Evolutionary conservation across 64 coral and sea anemone genomes (phyloP).

Genomic region (Montipora sp.): DNA sequence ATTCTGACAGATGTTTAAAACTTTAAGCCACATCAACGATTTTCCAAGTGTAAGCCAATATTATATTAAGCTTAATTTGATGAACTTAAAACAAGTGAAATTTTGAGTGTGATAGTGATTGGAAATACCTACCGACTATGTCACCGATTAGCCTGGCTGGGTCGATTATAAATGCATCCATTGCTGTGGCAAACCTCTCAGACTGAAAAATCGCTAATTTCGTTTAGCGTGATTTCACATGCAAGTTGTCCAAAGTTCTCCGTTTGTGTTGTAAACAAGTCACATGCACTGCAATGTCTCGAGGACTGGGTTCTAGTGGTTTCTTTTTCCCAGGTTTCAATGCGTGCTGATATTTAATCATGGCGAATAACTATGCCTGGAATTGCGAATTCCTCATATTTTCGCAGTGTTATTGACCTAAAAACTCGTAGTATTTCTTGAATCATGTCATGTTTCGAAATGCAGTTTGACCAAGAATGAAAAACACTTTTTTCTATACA

Average conservation of each 20-base stretch:
- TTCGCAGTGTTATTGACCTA: background rate
- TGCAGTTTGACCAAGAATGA: background rate
- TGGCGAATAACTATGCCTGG: background rate
- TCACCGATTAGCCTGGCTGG: conserved; percentile 41
- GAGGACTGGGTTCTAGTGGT: conserved; percentile 12
- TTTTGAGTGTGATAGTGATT: background rate
- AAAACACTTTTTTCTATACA: background rate
- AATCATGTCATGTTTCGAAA: background rate
- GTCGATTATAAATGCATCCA: conserved; percentile 47
- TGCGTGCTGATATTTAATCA: conserved; percentile 5
- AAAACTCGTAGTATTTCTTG: background rate
- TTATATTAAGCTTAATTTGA: too few relatives aligned
- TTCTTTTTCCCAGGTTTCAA: conserved; percentile 38
- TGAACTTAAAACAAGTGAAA: background rate
- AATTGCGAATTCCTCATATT: too few relatives aligned
- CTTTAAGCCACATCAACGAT: too few relatives aligned
- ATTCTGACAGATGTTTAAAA: too few relatives aligned
- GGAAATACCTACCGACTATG: conserved; percentile 15
- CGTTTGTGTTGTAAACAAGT: background rate
- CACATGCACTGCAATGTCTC: background rate
- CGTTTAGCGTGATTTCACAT: background rate
- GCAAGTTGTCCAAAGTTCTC: conserved; percentile 27
- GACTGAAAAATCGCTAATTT: background rate
- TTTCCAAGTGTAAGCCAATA: too few relatives aligned
- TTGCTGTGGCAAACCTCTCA: background rate